Percentiles rank a stretch among this genome's conserved stretches.
Conservation (phyloP, 2,113 vertebrate species). For the Barnardius zonarius region DNA sequence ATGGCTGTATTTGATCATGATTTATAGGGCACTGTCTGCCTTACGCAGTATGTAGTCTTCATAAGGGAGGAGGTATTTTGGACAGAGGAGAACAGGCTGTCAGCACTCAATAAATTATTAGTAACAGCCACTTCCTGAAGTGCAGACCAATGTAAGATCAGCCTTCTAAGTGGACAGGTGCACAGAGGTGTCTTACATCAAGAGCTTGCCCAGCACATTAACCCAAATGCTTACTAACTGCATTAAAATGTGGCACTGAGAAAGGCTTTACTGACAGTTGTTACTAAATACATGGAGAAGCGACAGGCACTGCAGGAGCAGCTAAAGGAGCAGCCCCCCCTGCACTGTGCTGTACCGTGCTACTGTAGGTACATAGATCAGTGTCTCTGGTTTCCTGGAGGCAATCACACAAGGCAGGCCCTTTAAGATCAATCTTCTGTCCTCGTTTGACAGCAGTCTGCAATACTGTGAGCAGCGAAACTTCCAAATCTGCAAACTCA, state of each 20-base stretch:
- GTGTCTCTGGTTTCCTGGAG: neutral
- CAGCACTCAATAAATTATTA: conserved; percentile 58
- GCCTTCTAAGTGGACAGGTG: conserved; percentile 53
- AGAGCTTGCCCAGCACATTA: neutral
- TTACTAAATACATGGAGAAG: neutral
- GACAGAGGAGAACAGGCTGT: conserved; percentile 32
- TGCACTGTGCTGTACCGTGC: neutral
- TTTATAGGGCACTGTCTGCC: conserved; percentile 58
- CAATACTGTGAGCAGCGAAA: neutral
- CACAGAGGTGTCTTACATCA: conserved; percentile 1
- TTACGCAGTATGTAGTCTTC: neutral
- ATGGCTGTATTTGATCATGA: conserved; percentile 42
- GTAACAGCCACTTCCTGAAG: conserved; percentile 34
- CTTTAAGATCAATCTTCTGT: neutral
- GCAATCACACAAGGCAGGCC: neutral
- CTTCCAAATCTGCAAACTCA: conserved; percentile 7
- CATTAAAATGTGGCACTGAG: neutral
- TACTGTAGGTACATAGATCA: neutral
- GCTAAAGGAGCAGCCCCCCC: neutral
- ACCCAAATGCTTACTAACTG: neutral
- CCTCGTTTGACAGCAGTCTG: neutral
- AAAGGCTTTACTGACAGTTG: neutral
- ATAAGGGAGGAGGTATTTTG: conserved; percentile 21
- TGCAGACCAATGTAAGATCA: neutral
- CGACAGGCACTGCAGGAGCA: neutral